Conservation (phyloP, 2,888 invertebrate genomes). For the Villa cingulata region DNA sequence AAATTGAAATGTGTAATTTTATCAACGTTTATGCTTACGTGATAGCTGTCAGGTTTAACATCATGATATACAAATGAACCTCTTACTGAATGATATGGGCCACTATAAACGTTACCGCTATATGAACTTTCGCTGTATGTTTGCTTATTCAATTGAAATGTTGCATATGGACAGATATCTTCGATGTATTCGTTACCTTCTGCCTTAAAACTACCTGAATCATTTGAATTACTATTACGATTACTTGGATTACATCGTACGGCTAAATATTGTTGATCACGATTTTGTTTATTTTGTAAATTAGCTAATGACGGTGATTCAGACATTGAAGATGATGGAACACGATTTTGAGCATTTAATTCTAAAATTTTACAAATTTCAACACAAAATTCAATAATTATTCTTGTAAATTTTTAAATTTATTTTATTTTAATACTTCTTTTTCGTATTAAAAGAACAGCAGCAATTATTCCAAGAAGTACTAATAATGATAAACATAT, state of each 20-base stretch:
- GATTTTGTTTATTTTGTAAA: constrained; percentile 65
- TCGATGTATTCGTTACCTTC: constrained; percentile 66
- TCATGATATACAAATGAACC: constrained; percentile 84
- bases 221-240: constrained; percentile 35
- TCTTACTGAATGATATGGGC: constrained; percentile 72
- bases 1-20: neutral
- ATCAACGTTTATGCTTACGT: constrained; percentile 23
- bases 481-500: constrained; percentile 54
- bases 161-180: constrained; percentile 86
- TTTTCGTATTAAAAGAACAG: constrained; percentile 54
- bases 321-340: constrained; percentile 42
- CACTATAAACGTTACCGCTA: constrained; percentile 77
- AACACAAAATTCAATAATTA: neutral
- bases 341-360: constrained; percentile 35
- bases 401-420: neutral
- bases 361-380: constrained; percentile 27
- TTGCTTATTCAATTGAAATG: constrained; percentile 77
- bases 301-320: constrained; percentile 67
- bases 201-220: constrained; percentile 43
- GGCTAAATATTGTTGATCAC: constrained; percentile 63
- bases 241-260: constrained; percentile 46
- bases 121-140: constrained; percentile 82
- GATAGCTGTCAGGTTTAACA: constrained; percentile 49
- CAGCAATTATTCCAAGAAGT: constrained; percentile 49
- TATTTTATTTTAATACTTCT: constrained; percentile 51